These are phyloP conservation scores for Drosophila nigricruria DNA, from an alignment of 2,888 invertebrate species.

Conservation along the genomic window DNA sequence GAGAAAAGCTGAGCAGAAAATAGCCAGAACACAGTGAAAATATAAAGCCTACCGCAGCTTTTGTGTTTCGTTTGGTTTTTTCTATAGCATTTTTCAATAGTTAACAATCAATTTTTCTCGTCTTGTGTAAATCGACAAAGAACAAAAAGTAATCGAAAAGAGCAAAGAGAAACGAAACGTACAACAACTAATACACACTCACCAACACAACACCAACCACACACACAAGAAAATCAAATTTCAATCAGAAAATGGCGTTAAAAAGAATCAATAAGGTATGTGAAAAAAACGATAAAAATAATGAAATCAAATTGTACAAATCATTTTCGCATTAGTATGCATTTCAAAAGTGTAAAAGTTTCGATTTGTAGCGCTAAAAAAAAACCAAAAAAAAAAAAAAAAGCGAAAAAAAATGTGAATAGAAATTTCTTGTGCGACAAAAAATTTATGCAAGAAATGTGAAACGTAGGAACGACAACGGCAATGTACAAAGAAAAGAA, in stretches of 20 bases:
- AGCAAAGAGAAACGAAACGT: conserved; percentile 70
- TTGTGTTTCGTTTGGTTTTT: conserved; percentile 76
- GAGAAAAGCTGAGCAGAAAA: conserved; percentile 68
- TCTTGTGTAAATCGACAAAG: conserved; percentile 63
- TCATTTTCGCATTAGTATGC: conserved; percentile 40
- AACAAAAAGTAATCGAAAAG: conserved; percentile 60
- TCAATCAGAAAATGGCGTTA: conserved; percentile 92
- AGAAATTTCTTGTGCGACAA: conserved; percentile 65
- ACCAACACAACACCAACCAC: conserved; percentile 58
- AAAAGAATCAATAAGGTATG: conserved; percentile 96
- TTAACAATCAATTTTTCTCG: conserved; percentile 53
- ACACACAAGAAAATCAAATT: conserved; percentile 83
- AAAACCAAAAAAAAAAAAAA: conserved; percentile 49
- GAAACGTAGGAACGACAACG: conserved; percentile 76
- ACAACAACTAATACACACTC: conserved; percentile 64
- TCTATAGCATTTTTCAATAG: conserved; percentile 62
- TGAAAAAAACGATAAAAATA: conserved; percentile 62
- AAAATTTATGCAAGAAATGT: conserved; percentile 83
- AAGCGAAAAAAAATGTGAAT: conserved; percentile 52
- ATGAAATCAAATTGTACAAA: conserved; percentile 59
- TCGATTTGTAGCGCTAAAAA: conserved; percentile 12
- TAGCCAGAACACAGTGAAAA: conserved; percentile 59
- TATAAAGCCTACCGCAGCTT: conserved; percentile 54
- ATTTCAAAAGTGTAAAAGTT: conserved; percentile 45
- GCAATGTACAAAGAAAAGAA: conserved; percentile 49